Evolutionary conservation across 2,888 invertebrate genomes (phyloP).

Genomic region (Rhagonycha fulva): DNA sequence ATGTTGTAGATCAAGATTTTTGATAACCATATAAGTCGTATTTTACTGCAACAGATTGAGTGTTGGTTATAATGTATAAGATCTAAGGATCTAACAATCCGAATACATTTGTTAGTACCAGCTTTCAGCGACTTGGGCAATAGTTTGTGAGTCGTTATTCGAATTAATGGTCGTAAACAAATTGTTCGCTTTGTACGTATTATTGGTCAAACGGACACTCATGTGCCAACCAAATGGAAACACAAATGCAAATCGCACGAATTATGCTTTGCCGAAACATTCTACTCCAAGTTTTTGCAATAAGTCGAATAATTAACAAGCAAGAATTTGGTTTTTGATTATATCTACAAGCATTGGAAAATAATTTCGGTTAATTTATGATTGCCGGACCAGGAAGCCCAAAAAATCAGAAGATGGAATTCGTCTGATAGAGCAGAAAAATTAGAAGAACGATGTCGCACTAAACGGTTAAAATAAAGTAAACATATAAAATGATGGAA

Average conservation of each 20-base stretch:
- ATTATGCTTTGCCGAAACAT: background rate
- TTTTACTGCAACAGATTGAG: conserved; percentile 6
- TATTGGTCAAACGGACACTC: background rate
- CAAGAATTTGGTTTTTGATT: background rate
- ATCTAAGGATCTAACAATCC: conserved; percentile 9
- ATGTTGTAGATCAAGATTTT: conserved; percentile 14
- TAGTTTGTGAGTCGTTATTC: conserved; percentile 21
- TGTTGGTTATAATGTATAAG: conserved; percentile 7
- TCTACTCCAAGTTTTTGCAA: background rate
- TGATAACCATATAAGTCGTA: conserved; percentile 16
- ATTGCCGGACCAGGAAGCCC: background rate
- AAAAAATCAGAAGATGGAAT: background rate
- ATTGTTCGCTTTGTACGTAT: conserved; percentile 15
- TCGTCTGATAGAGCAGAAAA: background rate
- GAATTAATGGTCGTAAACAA: conserved; percentile 23
- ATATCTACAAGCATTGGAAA: background rate
- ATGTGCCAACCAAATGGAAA: too few species aligned
- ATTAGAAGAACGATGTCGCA: background rate
- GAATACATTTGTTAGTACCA: conserved; percentile 17
- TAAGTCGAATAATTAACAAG: background rate
- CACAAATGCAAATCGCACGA: background rate
- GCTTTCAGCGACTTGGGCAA: conserved; percentile 17
- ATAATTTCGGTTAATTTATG: background rate
- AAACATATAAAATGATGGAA: background rate
- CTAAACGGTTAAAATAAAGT: background rate